These are phyloP conservation scores for Furnarius figulus DNA, from an alignment of 2,113 vertebrate species.

Conservation along the genomic window DNA sequence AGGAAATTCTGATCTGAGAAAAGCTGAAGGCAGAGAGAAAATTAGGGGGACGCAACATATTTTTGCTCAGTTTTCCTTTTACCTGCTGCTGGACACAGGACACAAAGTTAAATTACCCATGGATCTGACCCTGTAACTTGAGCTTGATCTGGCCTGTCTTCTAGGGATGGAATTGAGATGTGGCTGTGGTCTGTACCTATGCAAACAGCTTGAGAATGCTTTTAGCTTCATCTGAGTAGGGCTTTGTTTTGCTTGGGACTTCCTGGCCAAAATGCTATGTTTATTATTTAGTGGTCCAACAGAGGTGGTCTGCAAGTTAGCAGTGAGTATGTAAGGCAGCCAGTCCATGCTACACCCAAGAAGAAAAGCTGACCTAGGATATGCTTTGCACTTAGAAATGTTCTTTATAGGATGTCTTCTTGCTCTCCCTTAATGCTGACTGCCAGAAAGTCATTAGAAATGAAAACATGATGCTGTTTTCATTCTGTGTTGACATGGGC, in stretches of 20 bases:
- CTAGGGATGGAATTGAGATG: fast-evolving
- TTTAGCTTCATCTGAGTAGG: not conserved
- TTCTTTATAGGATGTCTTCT: not conserved
- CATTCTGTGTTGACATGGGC: not conserved
- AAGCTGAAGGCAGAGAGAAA: not conserved
- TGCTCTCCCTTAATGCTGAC: not conserved
- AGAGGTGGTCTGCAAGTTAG: not conserved
- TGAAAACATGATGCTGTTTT: not conserved
- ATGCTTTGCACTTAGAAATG: not conserved
- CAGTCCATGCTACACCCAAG: not conserved
- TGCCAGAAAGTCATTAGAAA: not conserved
- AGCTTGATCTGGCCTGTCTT: not conserved
- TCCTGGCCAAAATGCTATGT: fast-evolving
- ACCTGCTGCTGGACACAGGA: not conserved
- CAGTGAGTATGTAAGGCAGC: not conserved
- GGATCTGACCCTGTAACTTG: not conserved
- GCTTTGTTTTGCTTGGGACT: not conserved
- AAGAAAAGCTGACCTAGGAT: not conserved
- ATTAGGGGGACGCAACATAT: not conserved
- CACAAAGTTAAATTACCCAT: fast-evolving
- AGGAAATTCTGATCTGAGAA: not conserved
- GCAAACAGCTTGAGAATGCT: not conserved
- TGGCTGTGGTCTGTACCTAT: fast-evolving
- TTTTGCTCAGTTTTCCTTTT: not conserved
- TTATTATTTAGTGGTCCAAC: not conserved